Conservation (phyloP, 2,888 invertebrate species). For the Drosophila monieri region DNA sequence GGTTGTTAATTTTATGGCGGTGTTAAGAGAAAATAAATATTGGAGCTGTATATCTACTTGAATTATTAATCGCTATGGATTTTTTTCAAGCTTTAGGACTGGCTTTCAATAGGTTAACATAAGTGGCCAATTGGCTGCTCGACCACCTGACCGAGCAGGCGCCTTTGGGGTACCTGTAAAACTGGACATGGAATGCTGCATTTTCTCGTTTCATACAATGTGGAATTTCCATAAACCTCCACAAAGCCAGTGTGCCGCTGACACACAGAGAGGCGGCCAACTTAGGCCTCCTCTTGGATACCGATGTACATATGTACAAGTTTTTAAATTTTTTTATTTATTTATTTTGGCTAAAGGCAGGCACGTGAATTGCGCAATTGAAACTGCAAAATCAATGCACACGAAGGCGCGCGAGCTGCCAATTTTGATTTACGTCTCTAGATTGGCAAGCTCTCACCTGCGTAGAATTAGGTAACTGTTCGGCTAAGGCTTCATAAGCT, state of each 20-base stretch:
- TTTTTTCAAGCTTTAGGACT: constrained; percentile 2
- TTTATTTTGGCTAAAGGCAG: constrained; percentile 5
- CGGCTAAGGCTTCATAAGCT: constrained; percentile 35
- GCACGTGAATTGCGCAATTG: constrained; percentile 3
- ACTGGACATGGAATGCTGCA: constrained; percentile 71
- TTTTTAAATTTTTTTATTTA: background rate
- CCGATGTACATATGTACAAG: constrained; percentile 1
- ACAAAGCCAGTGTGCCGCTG: constrained; percentile 61
- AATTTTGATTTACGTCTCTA: constrained; percentile 57
- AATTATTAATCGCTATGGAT: background rate
- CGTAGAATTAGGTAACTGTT: constrained; percentile 63
- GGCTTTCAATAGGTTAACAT: background rate
- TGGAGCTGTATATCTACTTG: background rate
- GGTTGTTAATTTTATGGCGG: background rate
- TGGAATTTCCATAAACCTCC: constrained; percentile 71
- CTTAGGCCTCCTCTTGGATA: background rate
- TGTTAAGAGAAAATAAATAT: background rate
- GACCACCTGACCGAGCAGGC: constrained; percentile 58
- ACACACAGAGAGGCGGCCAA: constrained; percentile 51
- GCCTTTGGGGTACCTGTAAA: constrained; percentile 59
- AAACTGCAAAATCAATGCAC: constrained; percentile 2
- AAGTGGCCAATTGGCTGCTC: constrained; percentile 47
- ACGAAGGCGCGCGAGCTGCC: constrained; percentile 57
- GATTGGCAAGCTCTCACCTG: constrained; percentile 53
- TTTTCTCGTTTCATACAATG: constrained; percentile 74